These are phyloP conservation scores for Mesoclemmys tuberculata DNA, from an alignment of 2,113 vertebrate species.

Conservation along the genomic window DNA sequence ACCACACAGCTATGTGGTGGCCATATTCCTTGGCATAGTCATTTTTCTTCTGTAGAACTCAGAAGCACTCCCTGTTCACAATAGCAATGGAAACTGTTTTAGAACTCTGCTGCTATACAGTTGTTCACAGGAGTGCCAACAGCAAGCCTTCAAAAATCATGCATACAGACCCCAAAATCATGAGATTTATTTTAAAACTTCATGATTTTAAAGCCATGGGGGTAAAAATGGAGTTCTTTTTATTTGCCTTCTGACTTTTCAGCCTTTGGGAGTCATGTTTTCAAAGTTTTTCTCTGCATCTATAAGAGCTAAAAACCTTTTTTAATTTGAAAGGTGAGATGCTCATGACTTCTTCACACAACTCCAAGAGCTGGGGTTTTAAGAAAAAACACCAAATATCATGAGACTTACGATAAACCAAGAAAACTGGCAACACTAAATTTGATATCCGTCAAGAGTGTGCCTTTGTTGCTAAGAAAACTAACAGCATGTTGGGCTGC, in stretches of 20 bases:
- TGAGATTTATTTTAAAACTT: neutral
- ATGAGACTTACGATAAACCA: neutral
- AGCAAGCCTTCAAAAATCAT: neutral
- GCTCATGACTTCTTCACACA: neutral
- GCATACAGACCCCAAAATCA: neutral
- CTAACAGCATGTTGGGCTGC: too few species aligned
- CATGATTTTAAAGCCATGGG: neutral
- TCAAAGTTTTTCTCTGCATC: neutral
- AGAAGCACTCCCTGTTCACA: neutral
- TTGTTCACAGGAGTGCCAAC: neutral
- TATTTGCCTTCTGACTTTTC: neutral
- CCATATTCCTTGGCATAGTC: neutral
- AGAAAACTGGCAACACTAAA: neutral
- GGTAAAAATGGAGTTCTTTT: neutral
- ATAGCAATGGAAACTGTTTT: constrained; percentile 5
- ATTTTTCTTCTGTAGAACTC: neutral
- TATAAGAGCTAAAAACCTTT: neutral
- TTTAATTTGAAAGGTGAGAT: neutral
- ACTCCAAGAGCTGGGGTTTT: neutral
- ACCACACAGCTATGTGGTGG: neutral
- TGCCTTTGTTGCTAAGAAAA: too few species aligned
- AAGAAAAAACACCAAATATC: rapidly evolving
- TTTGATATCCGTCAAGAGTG: too few species aligned
- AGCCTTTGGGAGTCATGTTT: neutral
- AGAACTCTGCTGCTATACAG: neutral